A percentile compares a stretch with the other conserved stretches of the same genome.
Conservation (phyloP, 35 echinoderm and acorn worm species). For the Antedon bifida region DNA sequence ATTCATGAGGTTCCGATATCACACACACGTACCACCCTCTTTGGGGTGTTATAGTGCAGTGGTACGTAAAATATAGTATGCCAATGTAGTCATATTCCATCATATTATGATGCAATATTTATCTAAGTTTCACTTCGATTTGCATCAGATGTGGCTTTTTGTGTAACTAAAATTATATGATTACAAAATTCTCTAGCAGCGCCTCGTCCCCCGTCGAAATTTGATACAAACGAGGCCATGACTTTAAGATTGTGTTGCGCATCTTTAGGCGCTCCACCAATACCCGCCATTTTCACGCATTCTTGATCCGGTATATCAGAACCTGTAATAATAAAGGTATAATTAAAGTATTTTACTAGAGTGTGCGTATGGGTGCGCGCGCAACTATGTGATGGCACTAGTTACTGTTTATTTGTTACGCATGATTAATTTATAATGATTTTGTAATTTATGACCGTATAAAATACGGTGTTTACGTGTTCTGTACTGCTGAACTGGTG, state of each 20-base stretch:
- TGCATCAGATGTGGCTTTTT: neutral
- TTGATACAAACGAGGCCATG: neutral
- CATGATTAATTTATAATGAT: neutral
- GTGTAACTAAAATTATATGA: neutral
- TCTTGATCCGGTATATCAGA: slow-evolving; percentile 3
- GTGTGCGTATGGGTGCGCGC: neutral
- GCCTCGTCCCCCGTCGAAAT: neutral
- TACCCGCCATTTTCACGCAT: neutral
- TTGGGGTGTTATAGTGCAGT: too few relatives aligned
- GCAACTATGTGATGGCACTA: neutral
- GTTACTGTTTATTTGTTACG: neutral
- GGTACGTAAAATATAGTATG: too few relatives aligned
- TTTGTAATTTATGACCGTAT: too few relatives aligned
- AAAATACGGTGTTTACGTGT: too few relatives aligned
- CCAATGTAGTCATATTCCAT: too few relatives aligned
- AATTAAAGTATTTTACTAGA: neutral
- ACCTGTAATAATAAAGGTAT: neutral
- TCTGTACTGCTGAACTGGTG: too few relatives aligned
- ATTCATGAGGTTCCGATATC: too few relatives aligned
- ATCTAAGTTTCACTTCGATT: neutral
- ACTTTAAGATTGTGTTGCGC: neutral
- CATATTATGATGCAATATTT: too few relatives aligned
- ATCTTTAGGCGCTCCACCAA: neutral
- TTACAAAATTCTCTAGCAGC: slow-evolving; percentile 18
- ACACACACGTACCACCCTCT: too few relatives aligned